Base-by-base conservation (phyloP, 2,113 vertebrate genomes). In the Pomatorhinus ruficollis region DNA sequence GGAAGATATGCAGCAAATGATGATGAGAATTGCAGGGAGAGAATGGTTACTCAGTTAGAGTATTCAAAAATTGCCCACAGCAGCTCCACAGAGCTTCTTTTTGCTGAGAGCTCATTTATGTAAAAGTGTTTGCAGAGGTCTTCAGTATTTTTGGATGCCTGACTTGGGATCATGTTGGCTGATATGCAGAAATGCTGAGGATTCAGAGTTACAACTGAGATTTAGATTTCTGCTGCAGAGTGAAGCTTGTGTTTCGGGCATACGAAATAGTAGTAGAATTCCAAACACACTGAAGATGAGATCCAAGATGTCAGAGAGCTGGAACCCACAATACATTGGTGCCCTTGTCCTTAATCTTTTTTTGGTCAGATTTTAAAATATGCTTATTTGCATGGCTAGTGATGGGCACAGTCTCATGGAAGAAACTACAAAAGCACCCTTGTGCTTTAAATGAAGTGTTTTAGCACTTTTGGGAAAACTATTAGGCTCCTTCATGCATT, bases 71-170 rank as follows among this genome's bases (percentile, higher is more conserved):
- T 77, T 92, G 45, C 82, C 70, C 61, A 49, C 61, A 79, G 84
- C 84, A 92, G 82, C 72, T 93, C 57, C 37, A 35, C 33, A 22
- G 45, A 63, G 39, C 66, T 89, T 74, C 66, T 81, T 91, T 97
- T 95, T 95, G 94, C 82, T 97, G 90, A 90, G 78, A 47, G 60
- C 28, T 96, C 84, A 68, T 91, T 96, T 93, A 85, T 93, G 59
- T 93, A 83, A 82, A 91, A 93, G 78, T 79, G 66, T 90, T 91
- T 89, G 61, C 78, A 85, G 87, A 87, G 92, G 87, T 95, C 81
- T 56, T 95, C 42, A 19, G 87, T 95, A 85, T 95, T 95, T 95
- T 87, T 96, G 92, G 96, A 82, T 76, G 84, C 77, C 65, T 84
- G 77, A 78, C 92, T 97, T 84, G 69, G 52, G 78, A 96, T 90